A percentile compares a stretch with the other conserved stretches of the same genome.
phyloP scores from a whole-genome alignment of 2,113 vertebrate species.

The Planiliza haematocheilus region DNA sequence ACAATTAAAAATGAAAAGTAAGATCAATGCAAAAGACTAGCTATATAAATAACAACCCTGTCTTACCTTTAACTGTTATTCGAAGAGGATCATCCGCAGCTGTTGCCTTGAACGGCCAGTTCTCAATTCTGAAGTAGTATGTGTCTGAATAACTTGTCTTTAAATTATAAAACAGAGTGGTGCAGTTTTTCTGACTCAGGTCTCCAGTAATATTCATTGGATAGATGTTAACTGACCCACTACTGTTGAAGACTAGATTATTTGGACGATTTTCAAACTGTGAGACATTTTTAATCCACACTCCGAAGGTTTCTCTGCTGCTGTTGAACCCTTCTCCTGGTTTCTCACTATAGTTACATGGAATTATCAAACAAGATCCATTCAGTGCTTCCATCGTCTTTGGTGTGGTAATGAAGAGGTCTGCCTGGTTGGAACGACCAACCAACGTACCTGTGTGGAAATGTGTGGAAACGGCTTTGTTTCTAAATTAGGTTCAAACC shows the following conservation, averaged over 20 bases:
- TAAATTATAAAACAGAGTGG: slow-evolving; percentile 8
- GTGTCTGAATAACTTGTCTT: not conserved
- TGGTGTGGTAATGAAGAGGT: slow-evolving; percentile 1
- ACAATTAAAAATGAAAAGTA: no score
- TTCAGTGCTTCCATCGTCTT: slow-evolving; percentile 39
- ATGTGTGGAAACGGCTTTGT: no score
- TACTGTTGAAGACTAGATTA: not conserved
- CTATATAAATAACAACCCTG: not conserved
- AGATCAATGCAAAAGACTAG: not conserved
- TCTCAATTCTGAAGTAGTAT: slow-evolving; percentile 38
- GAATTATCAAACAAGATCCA: slow-evolving; percentile 67
- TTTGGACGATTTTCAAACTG: not conserved
- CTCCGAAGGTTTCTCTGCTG: not conserved
- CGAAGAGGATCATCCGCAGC: slow-evolving; percentile 6
- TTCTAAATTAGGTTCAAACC: no score
- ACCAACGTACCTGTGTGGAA: slow-evolving; percentile 21
- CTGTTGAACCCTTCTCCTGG: rapidly evolving
- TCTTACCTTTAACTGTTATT: slow-evolving; percentile 58
- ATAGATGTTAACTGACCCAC: not conserved
- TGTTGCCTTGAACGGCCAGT: not conserved
- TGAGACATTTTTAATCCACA: slow-evolving; percentile 46
- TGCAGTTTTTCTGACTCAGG: slow-evolving; percentile 4
- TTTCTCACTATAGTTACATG: slow-evolving; percentile 46
- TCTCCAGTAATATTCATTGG: not conserved
- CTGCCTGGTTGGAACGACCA: rapidly evolving